Evolutionary conservation across 1,140 invertebrate genomes (phyloP).

Genomic region (Diorhabda sublineata): DNA sequence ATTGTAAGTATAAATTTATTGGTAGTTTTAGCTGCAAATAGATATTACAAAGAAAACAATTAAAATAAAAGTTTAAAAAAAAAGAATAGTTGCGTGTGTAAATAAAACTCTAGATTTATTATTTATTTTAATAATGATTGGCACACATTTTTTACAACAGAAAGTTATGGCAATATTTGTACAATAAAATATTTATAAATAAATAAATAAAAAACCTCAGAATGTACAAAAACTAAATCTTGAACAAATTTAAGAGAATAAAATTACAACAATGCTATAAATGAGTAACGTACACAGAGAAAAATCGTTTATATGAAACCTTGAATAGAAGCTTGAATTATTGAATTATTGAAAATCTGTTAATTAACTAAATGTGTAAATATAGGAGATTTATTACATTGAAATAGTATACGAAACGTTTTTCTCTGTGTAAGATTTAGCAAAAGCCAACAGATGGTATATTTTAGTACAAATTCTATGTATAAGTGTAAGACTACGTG

Average conservation of each 20-base stretch:
- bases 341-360: background rate
- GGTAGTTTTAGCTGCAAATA: too few species aligned
- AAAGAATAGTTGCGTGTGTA: background rate
- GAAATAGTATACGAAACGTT: constrained; percentile 9
- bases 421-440: background rate
- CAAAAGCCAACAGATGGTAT: constrained; percentile 5
- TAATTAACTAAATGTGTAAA: background rate
- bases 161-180: constrained; percentile 41
- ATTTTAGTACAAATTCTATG: constrained; percentile 1
- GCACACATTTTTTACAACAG: constrained; percentile 46
- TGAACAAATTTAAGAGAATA: constrained; percentile 13
- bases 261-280: constrained; percentile 15
- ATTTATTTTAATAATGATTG: constrained; percentile 46
- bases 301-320: background rate
- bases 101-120: constrained; percentile 7
- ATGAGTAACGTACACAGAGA: constrained; percentile 12
- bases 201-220: constrained; percentile 30
- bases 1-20: too few species aligned
- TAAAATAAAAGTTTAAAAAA: too few species aligned
- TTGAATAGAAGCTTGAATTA: too few species aligned
- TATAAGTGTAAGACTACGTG: background rate
- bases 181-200: constrained; percentile 37
- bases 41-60: too few species aligned
- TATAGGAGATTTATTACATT: background rate
- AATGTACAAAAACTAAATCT: constrained; percentile 28